Base-by-base conservation (phyloP, 1,140 invertebrate genomes). In the Aphelinus certus region DNA sequence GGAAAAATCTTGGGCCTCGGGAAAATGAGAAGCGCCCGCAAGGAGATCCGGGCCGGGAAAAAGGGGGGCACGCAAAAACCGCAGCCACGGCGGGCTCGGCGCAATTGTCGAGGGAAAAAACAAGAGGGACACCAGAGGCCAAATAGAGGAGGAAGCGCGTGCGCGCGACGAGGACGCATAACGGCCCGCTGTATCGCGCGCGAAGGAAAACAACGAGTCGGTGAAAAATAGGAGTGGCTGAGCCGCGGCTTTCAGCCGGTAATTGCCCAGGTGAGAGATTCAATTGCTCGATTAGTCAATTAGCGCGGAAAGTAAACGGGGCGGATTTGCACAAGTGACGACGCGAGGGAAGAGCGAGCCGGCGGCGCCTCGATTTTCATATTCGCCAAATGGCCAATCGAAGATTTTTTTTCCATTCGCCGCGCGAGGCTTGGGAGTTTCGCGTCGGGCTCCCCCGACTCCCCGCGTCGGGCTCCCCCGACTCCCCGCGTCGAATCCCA, bases 211-310 rank as follows among this genome's bases (percentile, higher is more conserved):
- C 3, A 67, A 10, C 46, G 67, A 2, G 56, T n/a, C 9, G 10
- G 56, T 42, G 56, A 48, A 47, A 49, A 58, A 7, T 9, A 58
- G 42, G 49, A 6, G 42, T 3, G 46, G 26, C 26, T 26, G 26
- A 48, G 56, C 26, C 26, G 26, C 26, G 26, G 26, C 26, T 26
- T 26, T 26, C 26, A 26, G 26, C 26, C 26, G 26, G 26, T 26
- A 26, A 26, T 26, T 26, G 26, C 26, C 26, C 26, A 48, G 47
- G 43, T 71, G 58, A 74, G 65, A 61, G 66, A 76, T 70, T 78
- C 79, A 53, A 79, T 80, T 79, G 73, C 71, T 77, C 75, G 76
- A 81, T 79, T 78, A 81, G 26, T 26, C 26, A 26, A 26, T 26
- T 26, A 26, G 26, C 26, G 72, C 71, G 75, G 62, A 71, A 76